Evolutionary conservation across 1,140 invertebrate species (phyloP).

Genomic region (Trissolcus basalis): DNA sequence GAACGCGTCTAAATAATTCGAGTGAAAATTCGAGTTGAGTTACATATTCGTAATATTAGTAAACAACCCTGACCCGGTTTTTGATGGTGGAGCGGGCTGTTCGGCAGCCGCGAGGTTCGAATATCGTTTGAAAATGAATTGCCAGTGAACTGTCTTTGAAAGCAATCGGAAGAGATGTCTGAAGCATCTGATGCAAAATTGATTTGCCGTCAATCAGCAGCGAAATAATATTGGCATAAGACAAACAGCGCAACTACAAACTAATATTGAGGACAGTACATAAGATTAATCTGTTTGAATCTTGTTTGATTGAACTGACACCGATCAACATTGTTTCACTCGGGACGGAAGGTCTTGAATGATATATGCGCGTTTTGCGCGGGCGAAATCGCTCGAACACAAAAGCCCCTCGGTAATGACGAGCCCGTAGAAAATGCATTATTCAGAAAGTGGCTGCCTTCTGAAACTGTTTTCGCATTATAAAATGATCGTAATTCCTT

Average conservation of each 20-base stretch:
- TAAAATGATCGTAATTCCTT: conserved; percentile 27
- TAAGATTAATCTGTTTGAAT: conserved; percentile 54
- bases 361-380: conserved; percentile 34
- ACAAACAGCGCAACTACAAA: conserved; percentile 49
- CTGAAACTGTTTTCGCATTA: conserved; percentile 22
- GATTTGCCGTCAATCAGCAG: conserved; percentile 20
- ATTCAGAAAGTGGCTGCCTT: conserved; percentile 13
- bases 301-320: conserved; percentile 52
- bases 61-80: no score
- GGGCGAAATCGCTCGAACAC: conserved; percentile 10
- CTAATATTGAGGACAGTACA: conserved; percentile 44
- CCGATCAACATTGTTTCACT: conserved; percentile 47
- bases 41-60: no score
- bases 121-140: no score
- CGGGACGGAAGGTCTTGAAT: conserved; percentile 24
- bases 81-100: no score
- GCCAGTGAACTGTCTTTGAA: no score
- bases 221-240: conserved; percentile 31
- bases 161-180: neutral
- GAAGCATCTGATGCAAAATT: conserved; percentile 15
- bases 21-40: no score
- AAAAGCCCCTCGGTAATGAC: conserved; percentile 27
- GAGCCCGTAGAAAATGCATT: conserved; percentile 17
- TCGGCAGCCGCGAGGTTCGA: no score
- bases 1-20: no score